Evolutionary conservation across 37 sponge, comb jelly and placozoan species (phyloP).

Genomic region (Amphimedon queenslandica): DNA sequence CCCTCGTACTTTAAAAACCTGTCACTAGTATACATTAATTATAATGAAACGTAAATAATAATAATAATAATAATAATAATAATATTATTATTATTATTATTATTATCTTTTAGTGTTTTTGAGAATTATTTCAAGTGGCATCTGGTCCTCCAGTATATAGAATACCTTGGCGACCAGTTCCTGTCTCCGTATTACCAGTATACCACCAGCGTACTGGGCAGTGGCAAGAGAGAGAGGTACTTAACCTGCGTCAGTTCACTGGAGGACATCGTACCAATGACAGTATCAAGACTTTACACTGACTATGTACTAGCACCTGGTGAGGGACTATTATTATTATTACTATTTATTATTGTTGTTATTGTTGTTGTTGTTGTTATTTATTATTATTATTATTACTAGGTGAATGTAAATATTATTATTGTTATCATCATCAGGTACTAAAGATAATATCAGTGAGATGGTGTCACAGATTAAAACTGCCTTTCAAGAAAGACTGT

Average conservation of each 20-base stretch:
- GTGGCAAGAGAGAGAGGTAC: constrained; percentile 19
- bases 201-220: constrained; percentile 4
- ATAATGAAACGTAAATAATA: constrained; percentile 12
- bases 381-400: no score
- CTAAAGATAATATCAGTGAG: constrained; percentile 13
- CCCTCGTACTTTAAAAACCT: constrained; percentile 48
- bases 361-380: no score
- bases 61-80: no score
- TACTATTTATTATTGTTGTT: no score
- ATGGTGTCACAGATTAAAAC: constrained; percentile 33
- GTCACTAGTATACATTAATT: not conserved
- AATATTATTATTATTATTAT: no score
- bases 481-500: constrained; percentile 46
- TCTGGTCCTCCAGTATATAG: constrained; percentile 21
- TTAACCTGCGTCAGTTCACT: constrained; percentile 28
- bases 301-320: constrained; percentile 8
- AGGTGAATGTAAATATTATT: no score
- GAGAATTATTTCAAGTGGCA: constrained; percentile 69
- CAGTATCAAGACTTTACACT: constrained; percentile 39
- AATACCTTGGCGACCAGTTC: constrained; percentile 25
- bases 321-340: no score
- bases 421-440: no score
- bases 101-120: constrained; percentile 9
- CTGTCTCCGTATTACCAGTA: constrained; percentile 14
- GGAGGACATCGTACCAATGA: constrained; percentile 38